Conservation (phyloP, 2,888 invertebrate genomes). For the Diogma glabrata region DNA sequence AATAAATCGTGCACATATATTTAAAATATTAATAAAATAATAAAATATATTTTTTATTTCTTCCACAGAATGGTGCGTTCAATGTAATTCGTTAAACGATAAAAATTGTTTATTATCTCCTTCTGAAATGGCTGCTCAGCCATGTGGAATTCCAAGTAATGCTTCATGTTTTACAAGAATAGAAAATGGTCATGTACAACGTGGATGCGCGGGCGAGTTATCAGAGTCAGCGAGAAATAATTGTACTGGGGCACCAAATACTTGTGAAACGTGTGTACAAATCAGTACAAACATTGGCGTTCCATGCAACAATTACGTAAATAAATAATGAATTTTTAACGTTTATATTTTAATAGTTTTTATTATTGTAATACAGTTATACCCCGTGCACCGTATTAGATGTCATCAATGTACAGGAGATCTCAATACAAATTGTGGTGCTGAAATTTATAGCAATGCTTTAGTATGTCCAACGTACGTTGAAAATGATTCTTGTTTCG, state of each 20-base stretch:
- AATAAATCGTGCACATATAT: too few species aligned
- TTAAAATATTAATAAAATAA: too few species aligned
- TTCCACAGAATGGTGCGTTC: background rate
- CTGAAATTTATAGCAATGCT: slow-evolving; percentile 22
- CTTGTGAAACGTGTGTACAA: slow-evolving; percentile 5
- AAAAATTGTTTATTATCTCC: background rate
- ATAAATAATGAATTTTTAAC: background rate
- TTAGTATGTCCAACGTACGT: slow-evolving; percentile 27
- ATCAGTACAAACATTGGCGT: background rate
- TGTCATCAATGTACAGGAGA: slow-evolving; percentile 30
- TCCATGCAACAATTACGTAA: background rate
- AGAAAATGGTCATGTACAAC: background rate
- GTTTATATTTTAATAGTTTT: background rate
- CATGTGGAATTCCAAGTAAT: background rate
- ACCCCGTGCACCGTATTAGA: slow-evolving; percentile 27
- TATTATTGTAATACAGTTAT: slow-evolving; percentile 19
- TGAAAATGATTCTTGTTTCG: slow-evolving; percentile 29
- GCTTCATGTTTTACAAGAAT: background rate
- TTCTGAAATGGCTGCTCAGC: background rate
- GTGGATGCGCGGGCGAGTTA: background rate
- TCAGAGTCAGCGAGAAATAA: background rate
- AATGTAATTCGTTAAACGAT: background rate
- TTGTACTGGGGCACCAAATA: background rate
- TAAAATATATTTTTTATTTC: too few species aligned
- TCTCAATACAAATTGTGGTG: slow-evolving; percentile 27